These are phyloP conservation scores for Mastomys coucha DNA, from an alignment of 2,113 vertebrate species.

Conservation along the genomic window DNA sequence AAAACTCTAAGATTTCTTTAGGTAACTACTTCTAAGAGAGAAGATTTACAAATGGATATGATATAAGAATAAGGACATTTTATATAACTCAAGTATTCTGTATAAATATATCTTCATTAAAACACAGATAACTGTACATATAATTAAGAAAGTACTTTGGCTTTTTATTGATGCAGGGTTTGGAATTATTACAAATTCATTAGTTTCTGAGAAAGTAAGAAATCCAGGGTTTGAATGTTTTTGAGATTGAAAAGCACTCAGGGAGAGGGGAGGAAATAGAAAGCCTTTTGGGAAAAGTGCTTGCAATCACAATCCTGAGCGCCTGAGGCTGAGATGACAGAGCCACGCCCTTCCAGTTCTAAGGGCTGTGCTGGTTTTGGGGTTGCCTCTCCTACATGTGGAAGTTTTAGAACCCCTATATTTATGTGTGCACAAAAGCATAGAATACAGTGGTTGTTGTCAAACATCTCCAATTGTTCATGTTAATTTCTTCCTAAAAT, in stretches of 20 bases:
- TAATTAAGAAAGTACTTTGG: not conserved
- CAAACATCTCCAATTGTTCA: not conserved
- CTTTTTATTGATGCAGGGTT: not conserved
- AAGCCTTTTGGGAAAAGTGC: not conserved
- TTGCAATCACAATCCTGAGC: not conserved
- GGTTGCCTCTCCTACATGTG: not conserved
- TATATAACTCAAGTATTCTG: not conserved
- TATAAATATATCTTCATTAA: not conserved
- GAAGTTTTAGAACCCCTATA: not conserved
- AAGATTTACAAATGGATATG: not conserved
- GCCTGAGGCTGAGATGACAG: not conserved
- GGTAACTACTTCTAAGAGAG: not conserved
- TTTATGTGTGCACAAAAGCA: too few species aligned
- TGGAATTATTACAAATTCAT: not conserved
- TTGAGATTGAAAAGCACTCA: not conserved
- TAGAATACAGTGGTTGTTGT: not conserved
- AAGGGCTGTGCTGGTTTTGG: too few species aligned
- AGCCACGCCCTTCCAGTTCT: not conserved
- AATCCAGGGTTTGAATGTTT: not conserved
- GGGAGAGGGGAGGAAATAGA: too few species aligned
- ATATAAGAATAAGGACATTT: not conserved
- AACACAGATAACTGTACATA: not conserved
- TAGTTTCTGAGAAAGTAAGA: not conserved
- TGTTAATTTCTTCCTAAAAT: not conserved
- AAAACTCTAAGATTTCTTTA: not conserved